phyloP scores from a whole-genome alignment of 2,113 vertebrate genomes.

The Dromaius novaehollandiae region DNA sequence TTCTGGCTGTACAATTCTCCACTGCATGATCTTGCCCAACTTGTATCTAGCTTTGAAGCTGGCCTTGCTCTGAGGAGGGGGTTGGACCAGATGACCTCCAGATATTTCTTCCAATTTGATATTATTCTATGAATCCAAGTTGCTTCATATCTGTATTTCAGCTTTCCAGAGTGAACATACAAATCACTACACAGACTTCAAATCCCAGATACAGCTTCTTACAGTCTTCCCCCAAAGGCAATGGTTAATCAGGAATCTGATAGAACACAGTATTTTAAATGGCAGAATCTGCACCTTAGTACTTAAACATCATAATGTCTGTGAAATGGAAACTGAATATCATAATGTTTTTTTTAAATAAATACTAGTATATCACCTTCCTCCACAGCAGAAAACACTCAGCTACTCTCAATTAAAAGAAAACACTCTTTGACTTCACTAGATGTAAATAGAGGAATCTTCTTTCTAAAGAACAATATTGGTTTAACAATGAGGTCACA shows the following conservation, averaged over 20 bases:
- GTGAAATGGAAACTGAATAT: neutral
- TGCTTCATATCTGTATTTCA: neutral
- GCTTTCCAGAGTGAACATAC: neutral
- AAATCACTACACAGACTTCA: neutral
- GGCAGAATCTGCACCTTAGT: neutral
- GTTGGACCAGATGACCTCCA: neutral
- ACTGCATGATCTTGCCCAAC: neutral
- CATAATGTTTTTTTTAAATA: neutral
- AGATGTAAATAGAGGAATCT: neutral
- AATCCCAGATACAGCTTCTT: neutral
- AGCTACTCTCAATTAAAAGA: neutral
- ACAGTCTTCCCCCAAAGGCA: neutral
- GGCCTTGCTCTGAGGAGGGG: neutral
- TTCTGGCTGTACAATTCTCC: neutral
- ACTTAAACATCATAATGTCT: neutral
- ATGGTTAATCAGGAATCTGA: neutral
- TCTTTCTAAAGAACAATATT: neutral
- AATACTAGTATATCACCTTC: neutral
- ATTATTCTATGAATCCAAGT: neutral
- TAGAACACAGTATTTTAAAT: neutral
- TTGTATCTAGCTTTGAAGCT: constrained; percentile 13
- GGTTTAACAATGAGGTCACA: neutral
- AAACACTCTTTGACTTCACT: neutral
- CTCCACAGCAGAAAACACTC: neutral
- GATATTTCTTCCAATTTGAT: neutral